phyloP scores from a whole-genome alignment of 2,113 vertebrate genomes.

The Entelurus aequoreus region DNA sequence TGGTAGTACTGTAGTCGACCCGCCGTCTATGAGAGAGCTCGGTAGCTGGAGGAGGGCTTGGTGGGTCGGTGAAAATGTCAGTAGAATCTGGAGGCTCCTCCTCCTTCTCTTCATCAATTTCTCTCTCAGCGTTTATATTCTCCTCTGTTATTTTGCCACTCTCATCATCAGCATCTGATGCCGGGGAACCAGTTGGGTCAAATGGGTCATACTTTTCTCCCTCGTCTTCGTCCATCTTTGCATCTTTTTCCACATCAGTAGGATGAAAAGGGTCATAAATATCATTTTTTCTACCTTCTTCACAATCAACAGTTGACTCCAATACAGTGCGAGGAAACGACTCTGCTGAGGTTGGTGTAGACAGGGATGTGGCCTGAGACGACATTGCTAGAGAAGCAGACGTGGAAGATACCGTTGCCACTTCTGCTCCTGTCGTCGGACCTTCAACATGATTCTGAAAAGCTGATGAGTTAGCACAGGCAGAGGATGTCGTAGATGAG shows the following conservation, averaged over 20 bases:
- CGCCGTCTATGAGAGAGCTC: slow-evolving; percentile 59
- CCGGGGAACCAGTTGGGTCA: slow-evolving; percentile 85
- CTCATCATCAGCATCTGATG: slow-evolving; percentile 54
- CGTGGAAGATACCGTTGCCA: slow-evolving; percentile 59
- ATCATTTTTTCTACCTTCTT: slow-evolving; percentile 55
- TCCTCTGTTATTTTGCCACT: slow-evolving; percentile 5
- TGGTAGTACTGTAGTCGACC: slow-evolving; percentile 35
- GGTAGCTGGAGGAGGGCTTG: slow-evolving; percentile 26
- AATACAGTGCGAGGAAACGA: slow-evolving; percentile 15
- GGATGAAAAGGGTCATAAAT: slow-evolving; percentile 87
- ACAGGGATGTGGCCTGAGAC: slow-evolving; percentile 22
- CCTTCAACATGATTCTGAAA: slow-evolving; percentile 50
- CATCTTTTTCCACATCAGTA: slow-evolving; percentile 71
- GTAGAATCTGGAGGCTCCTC: slow-evolving; percentile 65
- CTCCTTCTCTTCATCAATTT: slow-evolving; percentile 45
- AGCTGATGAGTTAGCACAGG: slow-evolving; percentile 36
- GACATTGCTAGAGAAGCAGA: slow-evolving; percentile 45
- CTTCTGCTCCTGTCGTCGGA: slow-evolving; percentile 19
- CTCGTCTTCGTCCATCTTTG: slow-evolving; percentile 43
- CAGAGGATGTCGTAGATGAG: slow-evolving; percentile 53
- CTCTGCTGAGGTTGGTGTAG: slow-evolving; percentile 16
- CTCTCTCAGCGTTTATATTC: slow-evolving; percentile 9
- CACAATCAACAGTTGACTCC: slow-evolving; percentile 20
- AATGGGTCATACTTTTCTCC: slow-evolving; percentile 90
- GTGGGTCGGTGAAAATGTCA: slow-evolving; percentile 39